phyloP scores from a whole-genome alignment of 1,140 invertebrate genomes.

The Drosophila virilis region DNA sequence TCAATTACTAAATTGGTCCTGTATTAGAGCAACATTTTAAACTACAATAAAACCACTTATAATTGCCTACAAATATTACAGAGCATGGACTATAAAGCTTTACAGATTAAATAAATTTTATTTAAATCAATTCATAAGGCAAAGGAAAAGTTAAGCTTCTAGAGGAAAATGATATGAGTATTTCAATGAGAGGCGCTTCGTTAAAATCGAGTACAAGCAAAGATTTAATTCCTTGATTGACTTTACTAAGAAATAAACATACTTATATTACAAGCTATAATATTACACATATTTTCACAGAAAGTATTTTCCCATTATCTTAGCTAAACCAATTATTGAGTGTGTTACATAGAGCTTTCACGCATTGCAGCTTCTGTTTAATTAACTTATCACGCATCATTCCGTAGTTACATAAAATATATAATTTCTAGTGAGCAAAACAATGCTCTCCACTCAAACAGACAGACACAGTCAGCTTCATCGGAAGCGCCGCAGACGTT shows the following conservation, averaged over 20 bases:
- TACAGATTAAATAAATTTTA: no score
- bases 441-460: not conserved
- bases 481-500: not conserved
- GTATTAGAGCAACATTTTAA: no score
- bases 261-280: not conserved
- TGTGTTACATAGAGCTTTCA: not conserved
- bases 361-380: conserved; percentile 2
- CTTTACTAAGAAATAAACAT: not conserved
- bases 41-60: no score
- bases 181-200: not conserved
- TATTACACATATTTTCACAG: conserved; percentile 15
- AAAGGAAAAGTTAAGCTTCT: not conserved
- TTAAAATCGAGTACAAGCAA: not conserved
- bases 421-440: conserved; percentile 3
- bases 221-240: not conserved
- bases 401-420: conserved; percentile 15
- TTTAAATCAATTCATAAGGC: not conserved
- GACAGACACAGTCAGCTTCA: not conserved
- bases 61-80: no score
- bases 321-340: not conserved
- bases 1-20: no score
- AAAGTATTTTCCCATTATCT: conserved; percentile 18
- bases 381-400: conserved; percentile 17
- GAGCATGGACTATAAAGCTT: no score
- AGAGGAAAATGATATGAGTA: not conserved